Evolutionary conservation across 1,140 invertebrate genomes (phyloP).

Genomic region (Goniozus legneri): DNA sequence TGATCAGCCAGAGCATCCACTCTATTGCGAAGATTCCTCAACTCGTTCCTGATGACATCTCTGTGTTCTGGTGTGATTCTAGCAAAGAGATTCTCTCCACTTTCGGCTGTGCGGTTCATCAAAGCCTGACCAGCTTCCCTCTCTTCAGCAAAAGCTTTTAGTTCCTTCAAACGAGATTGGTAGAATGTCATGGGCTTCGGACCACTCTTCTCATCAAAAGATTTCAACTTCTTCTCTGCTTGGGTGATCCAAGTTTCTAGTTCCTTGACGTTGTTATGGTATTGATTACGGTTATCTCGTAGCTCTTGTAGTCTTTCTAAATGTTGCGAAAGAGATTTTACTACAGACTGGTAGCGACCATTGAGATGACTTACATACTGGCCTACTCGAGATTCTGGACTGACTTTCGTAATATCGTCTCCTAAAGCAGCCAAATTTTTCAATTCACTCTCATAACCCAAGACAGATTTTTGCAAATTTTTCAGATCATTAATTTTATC

Average conservation of each 20-base stretch:
- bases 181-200: slow-evolving; percentile 65
- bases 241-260: slow-evolving; percentile 77
- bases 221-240: slow-evolving; percentile 69
- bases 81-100: slow-evolving; percentile 83
- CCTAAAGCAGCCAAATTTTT: slow-evolving; percentile 65
- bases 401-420: slow-evolving; percentile 69
- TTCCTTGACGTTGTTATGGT: slow-evolving; percentile 64
- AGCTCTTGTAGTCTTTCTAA: slow-evolving; percentile 67
- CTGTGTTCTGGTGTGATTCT: slow-evolving; percentile 82
- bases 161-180: slow-evolving; percentile 67
- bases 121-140: slow-evolving; percentile 75
- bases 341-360: slow-evolving; percentile 71
- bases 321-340: slow-evolving; percentile 68
- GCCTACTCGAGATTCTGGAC: slow-evolving; percentile 76
- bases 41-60: slow-evolving; percentile 77
- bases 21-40: slow-evolving; percentile 74
- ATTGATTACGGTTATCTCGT: slow-evolving; percentile 64
- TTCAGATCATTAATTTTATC: slow-evolving; percentile 70
- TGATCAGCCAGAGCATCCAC: slow-evolving; percentile 83
- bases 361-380: slow-evolving; percentile 77
- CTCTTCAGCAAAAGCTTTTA: slow-evolving; percentile 71
- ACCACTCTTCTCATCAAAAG: slow-evolving; percentile 64
- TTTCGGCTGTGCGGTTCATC: slow-evolving; percentile 77
- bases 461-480: slow-evolving; percentile 62
- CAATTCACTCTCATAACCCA: slow-evolving; percentile 64